phyloP scores from a whole-genome alignment of 2,797 vertebrate genomes.

The Eospalax fontanierii region DNA sequence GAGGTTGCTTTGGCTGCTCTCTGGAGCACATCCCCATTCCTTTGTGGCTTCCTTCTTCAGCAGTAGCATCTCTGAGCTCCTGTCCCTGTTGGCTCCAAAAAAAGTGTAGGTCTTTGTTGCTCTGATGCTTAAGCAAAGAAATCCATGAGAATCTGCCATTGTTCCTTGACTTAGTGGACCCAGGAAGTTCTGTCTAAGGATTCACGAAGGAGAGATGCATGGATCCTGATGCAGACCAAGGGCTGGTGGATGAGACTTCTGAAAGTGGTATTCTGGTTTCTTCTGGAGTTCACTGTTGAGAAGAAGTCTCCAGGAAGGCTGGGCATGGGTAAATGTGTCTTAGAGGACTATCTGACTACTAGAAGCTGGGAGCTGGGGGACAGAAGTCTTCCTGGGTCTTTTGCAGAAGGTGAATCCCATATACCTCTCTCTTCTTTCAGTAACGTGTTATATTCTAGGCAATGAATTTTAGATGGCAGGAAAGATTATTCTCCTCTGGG shows the following conservation, averaged over 20 bases:
- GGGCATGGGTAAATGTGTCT: neutral
- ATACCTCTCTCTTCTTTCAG: conserved; percentile 42
- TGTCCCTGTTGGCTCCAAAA: neutral
- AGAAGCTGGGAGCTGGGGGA: neutral
- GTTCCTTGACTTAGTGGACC: neutral
- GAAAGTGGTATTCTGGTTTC: conserved; percentile 51
- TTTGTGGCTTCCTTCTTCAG: neutral
- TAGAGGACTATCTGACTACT: neutral
- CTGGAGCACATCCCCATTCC: neutral
- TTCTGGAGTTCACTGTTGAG: neutral
- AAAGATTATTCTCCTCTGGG: neutral
- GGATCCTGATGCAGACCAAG: neutral
- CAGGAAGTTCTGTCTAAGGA: accelerated
- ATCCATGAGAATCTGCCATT: accelerated
- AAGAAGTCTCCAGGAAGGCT: neutral
- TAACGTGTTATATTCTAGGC: conserved; percentile 11
- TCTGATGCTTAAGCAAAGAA: neutral
- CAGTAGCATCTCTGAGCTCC: neutral
- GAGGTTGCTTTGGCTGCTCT: neutral
- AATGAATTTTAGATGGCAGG: neutral
- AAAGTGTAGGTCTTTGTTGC: neutral
- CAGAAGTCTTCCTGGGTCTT: neutral
- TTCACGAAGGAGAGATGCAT: neutral
- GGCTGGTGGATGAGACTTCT: conserved; percentile 1
- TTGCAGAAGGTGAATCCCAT: conserved; percentile 20